Conservation (phyloP, 2,113 vertebrate species). For the Lamprotornis superbus region DNA sequence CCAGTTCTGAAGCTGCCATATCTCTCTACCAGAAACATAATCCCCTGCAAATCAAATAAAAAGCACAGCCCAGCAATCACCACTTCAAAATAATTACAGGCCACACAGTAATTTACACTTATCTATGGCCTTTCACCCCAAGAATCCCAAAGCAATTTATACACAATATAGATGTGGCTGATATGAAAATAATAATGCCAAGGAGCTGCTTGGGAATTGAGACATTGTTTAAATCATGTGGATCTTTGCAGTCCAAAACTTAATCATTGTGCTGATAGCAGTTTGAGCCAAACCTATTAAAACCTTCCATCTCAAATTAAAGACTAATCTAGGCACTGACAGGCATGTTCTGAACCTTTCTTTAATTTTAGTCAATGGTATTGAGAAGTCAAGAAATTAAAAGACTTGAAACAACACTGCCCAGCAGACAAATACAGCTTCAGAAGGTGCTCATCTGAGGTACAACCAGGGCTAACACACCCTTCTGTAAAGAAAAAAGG, state of each 20-base stretch:
- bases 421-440: neutral
- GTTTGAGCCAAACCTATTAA: neutral
- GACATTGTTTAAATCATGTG: neutral
- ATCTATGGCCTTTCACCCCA: conserved; percentile 30
- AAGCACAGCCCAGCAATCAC: neutral
- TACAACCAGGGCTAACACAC: neutral
- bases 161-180: neutral
- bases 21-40: conserved; percentile 23
- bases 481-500: neutral
- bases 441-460: neutral
- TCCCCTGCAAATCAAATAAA: conserved; percentile 1
- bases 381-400: neutral
- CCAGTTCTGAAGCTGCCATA: conserved; percentile 5
- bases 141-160: conserved; percentile 45
- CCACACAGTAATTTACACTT: conserved; percentile 49
- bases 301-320: neutral
- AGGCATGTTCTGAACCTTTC: neutral
- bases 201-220: neutral
- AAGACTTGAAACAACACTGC: neutral
- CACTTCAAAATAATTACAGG: conserved; percentile 50
- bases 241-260: neutral
- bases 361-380: neutral
- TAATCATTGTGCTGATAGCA: neutral
- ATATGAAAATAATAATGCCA: neutral
- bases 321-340: neutral